These are phyloP conservation scores for Andricus grossulariae DNA, from an alignment of 1,140 invertebrate genomes.

Conservation along the genomic window DNA sequence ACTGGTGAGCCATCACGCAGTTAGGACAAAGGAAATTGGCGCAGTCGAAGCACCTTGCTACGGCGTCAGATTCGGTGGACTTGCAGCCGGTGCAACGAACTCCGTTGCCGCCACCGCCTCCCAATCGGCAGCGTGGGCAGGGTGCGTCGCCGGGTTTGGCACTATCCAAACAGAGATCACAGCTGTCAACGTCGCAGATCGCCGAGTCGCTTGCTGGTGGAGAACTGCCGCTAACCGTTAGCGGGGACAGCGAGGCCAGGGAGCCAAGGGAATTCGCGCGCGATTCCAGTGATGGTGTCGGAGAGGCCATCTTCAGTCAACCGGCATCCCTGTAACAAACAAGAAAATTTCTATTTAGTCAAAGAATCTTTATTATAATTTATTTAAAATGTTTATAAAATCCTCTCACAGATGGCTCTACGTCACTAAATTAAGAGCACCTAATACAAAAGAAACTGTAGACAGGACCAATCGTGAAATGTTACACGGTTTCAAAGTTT, in stretches of 20 bases:
- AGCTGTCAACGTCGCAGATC: constrained; percentile 86
- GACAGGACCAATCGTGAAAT: neutral
- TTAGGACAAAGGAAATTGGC: constrained; percentile 96
- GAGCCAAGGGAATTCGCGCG: constrained; percentile 93
- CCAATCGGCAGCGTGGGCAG: constrained; percentile 86
- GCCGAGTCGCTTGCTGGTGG: constrained; percentile 87
- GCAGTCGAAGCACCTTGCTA: constrained; percentile 95
- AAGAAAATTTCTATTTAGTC: constrained; percentile 12
- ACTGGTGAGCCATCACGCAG: constrained; percentile 98
- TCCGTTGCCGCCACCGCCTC: constrained; percentile 74
- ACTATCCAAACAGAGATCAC: constrained; percentile 88
- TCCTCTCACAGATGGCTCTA: too few species aligned
- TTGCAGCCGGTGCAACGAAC: constrained; percentile 92
- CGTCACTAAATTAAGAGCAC: too few species aligned
- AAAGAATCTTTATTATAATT: neutral
- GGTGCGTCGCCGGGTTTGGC: constrained; percentile 86
- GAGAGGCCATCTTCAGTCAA: constrained; percentile 86
- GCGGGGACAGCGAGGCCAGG: constrained; percentile 82
- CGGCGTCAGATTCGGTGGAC: constrained; percentile 88
- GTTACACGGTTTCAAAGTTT: neutral
- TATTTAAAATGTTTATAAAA: too few species aligned
- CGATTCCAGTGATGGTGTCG: constrained; percentile 93
- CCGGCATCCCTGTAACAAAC: constrained; percentile 79
- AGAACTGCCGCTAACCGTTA: constrained; percentile 88
- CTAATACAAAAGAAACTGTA: too few species aligned